Conservation (phyloP, 1,140 invertebrate species). For the Ips typographus region DNA sequence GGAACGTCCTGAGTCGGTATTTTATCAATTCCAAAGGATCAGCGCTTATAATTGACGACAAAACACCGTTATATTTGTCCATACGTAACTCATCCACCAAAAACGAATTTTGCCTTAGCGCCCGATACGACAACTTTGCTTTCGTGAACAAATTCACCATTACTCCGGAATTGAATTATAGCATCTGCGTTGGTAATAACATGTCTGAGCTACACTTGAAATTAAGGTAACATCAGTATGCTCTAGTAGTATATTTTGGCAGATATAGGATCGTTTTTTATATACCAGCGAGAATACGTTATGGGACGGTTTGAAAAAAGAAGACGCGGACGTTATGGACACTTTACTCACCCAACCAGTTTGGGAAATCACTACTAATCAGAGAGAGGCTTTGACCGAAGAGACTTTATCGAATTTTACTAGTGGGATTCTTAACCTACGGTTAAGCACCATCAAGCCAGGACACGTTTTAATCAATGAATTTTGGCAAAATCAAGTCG, state of each 20-base stretch:
- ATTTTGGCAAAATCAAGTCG: slow-evolving; percentile 79
- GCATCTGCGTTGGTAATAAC: slow-evolving; percentile 73
- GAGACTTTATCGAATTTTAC: slow-evolving; percentile 77
- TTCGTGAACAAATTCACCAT: slow-evolving; percentile 68
- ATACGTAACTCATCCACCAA: slow-evolving; percentile 59
- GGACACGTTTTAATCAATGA: slow-evolving; percentile 82
- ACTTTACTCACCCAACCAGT: slow-evolving; percentile 78
- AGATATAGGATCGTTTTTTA: not conserved
- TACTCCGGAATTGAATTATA: slow-evolving; percentile 75
- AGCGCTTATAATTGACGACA: slow-evolving; percentile 72
- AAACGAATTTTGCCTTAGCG: slow-evolving; percentile 71
- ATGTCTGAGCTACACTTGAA: slow-evolving; percentile 74
- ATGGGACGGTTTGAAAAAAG: slow-evolving; percentile 78
- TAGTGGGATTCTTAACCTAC: slow-evolving; percentile 73
- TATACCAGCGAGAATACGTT: slow-evolving; percentile 63
- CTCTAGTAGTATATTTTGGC: not conserved
- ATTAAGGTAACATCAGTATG: slow-evolving; percentile 50
- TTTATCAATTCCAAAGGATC: slow-evolving; percentile 84
- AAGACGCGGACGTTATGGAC: slow-evolving; percentile 71
- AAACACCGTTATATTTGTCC: slow-evolving; percentile 76
- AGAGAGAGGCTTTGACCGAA: slow-evolving; percentile 65
- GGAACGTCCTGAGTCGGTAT: slow-evolving; percentile 74
- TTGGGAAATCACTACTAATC: slow-evolving; percentile 75
- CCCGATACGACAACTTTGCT: slow-evolving; percentile 74
- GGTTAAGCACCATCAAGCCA: slow-evolving; percentile 60